Evolutionary conservation across 2,113 vertebrate species (phyloP), one percentile per base, ranked within the genome.

Genomic region (Corythoichthys intestinalis): DNA sequence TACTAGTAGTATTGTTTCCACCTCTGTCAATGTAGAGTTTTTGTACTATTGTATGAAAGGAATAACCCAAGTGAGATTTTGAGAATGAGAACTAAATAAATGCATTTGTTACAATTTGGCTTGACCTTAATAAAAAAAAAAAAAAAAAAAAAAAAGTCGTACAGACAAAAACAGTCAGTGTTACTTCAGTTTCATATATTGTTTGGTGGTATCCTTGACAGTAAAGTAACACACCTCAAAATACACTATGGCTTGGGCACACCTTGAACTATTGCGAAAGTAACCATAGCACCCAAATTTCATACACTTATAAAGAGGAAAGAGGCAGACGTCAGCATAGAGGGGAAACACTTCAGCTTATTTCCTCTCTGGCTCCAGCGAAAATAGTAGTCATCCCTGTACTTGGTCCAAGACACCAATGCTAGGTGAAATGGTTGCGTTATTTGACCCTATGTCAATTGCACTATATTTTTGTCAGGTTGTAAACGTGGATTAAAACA

Each of bases 201-300:
- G 9, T 44, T 44, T 44, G 41, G 9, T 44, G 41, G 69, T 66
- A 69, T 57, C 17, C 11, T 37, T 75, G 62, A 14, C 62, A 77
- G 74, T 61, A 67, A 63, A 65, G 38, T 59, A 28, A 77, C 75
- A 70, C 70, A 41, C 65, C 59, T 61, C 8, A 4, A 41, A 44
- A 61, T 20, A 54, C 62, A 39, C 61, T 70, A 68, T 76, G 73
- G 78, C 61, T 38, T 28, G 10, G 47, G 11, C 82, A 80, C 81
- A 74, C 75, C 80, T 83, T 74, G 70, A 44, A 65, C 72, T 81
- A 72, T 39, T 67, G 70, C 52, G 66, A 68, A 64, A 46, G 80
- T 70, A 69, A 76, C 77, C 76, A 69, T 76, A 58, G 58, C 65
- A 49, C 57, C 72, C 13, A 66, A 70, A 44, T 84, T 77, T 77